Base-by-base conservation (phyloP, 1,140 invertebrate genomes). In the Medauroidea extradentata region DNA sequence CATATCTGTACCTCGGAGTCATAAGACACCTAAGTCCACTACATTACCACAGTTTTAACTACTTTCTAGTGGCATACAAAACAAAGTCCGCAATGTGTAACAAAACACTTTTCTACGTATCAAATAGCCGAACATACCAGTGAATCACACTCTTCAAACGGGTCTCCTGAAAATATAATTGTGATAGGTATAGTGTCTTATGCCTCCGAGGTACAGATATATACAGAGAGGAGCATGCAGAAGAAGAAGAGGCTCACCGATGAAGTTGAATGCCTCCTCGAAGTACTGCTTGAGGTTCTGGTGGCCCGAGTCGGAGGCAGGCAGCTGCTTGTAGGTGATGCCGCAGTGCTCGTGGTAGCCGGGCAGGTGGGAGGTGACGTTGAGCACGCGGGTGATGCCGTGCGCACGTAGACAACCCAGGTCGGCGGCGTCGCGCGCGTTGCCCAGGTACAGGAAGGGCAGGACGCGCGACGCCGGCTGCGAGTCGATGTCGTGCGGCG, bases 241-340 rank as follows among this genome's bases (percentile, higher is more conserved):
- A 11, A 7, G 29, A 7, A 7, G 29, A 7, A 34, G 53, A 53
- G 52, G 81, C 85, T 88, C 76, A 94, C 92, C 92, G 68, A 95
- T 95, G 76, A 94, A 95, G 62, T 90, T 84, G 72, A 88, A 92
- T 56, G 92, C 90, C 72, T 93, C 90, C 69, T 93, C 88, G 76
- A 94, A 95, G 80, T 93, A 94, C 78, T 94, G 91, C 67, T 90
- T 89, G 14, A 94, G 84, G 75, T 95, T 94, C 71, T 94, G 91
- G 67, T 92, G 88, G 11, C 88, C 86, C 42, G 86, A 91, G 78
- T 95, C 92, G 23, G 85, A 82, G 43, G 90, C 91, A 19, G 90
- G 89, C 65, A 94, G 85, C 70, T 90, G 84, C 72, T 89, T 88
- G 74, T 91, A 91, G 43, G 82, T 83, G 67, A 93, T 85, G 21